Percentiles rank a stretch among this genome's conserved stretches.
These are phyloP conservation scores for Pararge aegeria DNA, from an alignment of 1,140 invertebrate species.

Conservation along the genomic window DNA sequence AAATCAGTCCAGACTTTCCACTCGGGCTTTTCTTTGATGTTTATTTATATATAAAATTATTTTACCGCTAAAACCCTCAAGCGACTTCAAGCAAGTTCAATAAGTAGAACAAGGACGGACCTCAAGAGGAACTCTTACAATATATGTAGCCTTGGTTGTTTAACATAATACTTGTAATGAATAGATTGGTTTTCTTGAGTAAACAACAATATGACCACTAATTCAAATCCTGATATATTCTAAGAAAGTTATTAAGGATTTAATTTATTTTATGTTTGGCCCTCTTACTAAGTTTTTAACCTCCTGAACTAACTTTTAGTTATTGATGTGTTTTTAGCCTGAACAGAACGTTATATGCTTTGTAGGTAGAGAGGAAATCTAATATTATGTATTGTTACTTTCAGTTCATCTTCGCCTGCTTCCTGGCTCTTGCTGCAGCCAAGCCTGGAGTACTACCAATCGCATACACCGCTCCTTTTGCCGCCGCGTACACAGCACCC, in stretches of 20 bases:
- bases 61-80: background rate
- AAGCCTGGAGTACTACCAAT: constrained; percentile 51
- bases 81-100: background rate
- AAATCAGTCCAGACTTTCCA: background rate
- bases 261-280: too few relatives aligned
- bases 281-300: too few relatives aligned
- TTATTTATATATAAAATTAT: background rate
- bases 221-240: too few relatives aligned
- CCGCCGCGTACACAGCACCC: constrained; percentile 47
- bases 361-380: too few relatives aligned
- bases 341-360: too few relatives aligned
- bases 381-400: too few relatives aligned
- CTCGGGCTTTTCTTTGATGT: background rate
- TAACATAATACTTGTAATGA: background rate
- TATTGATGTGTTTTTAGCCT: too few relatives aligned
- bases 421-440: constrained; percentile 71
- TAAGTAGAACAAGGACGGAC: background rate
- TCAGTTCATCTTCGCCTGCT: constrained; percentile 75
- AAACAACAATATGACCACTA: too few relatives aligned
- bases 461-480: constrained; percentile 33
- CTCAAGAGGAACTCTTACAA: background rate
- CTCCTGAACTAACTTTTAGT: too few relatives aligned
- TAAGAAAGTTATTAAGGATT: too few relatives aligned
- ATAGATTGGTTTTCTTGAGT: background rate
- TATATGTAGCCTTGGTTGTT: background rate